Evolutionary conservation across 2,888 invertebrate genomes (phyloP).

Genomic region (Heteromyza rotundicornis): DNA sequence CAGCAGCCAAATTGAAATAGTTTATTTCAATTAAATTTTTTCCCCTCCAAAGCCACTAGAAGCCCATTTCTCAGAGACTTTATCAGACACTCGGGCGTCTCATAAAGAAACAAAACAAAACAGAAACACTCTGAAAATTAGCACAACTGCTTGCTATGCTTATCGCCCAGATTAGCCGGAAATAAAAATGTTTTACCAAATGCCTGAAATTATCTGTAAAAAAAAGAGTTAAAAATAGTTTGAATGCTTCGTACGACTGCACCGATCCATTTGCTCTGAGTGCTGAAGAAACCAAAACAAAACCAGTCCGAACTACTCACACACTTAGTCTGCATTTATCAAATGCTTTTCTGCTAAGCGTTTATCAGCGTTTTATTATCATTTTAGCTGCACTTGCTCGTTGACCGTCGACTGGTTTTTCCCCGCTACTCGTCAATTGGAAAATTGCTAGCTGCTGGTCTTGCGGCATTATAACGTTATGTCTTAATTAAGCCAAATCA

Average conservation of each 20-base stretch:
- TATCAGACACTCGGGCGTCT: neutral
- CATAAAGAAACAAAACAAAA: too few species aligned
- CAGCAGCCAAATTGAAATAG: too few species aligned
- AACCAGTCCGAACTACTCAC: neutral
- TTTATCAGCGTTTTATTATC: conserved; percentile 8
- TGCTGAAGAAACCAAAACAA: neutral
- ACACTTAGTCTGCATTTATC: neutral
- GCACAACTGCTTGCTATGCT: neutral
- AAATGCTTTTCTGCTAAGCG: neutral
- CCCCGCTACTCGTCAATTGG: neutral
- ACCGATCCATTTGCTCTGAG: neutral
- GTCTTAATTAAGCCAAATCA: conserved; percentile 21
- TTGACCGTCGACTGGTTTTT: neutral
- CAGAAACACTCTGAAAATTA: too few species aligned
- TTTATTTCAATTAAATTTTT: too few species aligned
- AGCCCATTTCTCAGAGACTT: too few species aligned
- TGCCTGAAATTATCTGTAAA: conserved; percentile 3
- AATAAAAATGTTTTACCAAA: conserved; percentile 7
- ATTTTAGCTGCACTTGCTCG: neutral
- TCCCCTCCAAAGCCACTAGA: too few species aligned
- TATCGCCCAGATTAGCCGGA: conserved; percentile 1
- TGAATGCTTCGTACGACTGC: too few species aligned
- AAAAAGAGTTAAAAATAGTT: too few species aligned
- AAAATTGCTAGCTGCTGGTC: neutral
- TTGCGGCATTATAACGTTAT: conserved; percentile 14